Evolutionary conservation across 1,140 invertebrate species (phyloP).

Genomic region (Zaprionus camerounensis): DNA sequence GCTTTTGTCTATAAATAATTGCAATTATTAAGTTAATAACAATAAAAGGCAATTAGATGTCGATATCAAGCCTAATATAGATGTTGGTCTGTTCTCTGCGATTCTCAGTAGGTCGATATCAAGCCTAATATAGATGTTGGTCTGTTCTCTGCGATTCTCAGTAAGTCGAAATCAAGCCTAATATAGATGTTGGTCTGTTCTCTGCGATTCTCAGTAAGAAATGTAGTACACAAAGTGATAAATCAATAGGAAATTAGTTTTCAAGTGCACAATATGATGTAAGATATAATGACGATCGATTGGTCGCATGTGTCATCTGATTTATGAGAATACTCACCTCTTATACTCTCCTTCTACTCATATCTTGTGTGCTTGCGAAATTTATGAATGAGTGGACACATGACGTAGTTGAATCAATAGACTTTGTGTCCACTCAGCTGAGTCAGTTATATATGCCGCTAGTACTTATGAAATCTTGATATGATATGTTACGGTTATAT

Average conservation of each 20-base stretch:
- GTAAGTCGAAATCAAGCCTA: too few species aligned
- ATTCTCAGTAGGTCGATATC: too few species aligned
- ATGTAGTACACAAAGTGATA: too few species aligned
- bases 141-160: too few species aligned
- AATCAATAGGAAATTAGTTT: too few species aligned
- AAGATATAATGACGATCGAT: neutral
- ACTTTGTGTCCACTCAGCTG: conserved; percentile 27
- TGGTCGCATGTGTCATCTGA: conserved; percentile 16
- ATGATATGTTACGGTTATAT: neutral
- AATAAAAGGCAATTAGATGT: conserved; percentile 22
- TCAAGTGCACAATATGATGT: neutral
- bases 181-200: too few species aligned
- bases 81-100: neutral
- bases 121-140: too few species aligned
- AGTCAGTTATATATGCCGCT: conserved; percentile 15
- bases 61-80: neutral
- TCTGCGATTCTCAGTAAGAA: too few species aligned
- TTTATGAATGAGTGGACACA: neutral
- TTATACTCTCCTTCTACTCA: neutral
- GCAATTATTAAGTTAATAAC: conserved; percentile 24
- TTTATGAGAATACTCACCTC: neutral
- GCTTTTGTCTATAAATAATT: conserved; percentile 49
- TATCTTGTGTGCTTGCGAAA: conserved; percentile 9
- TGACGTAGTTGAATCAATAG: conserved; percentile 27
- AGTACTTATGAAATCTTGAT: neutral